phyloP scores from a whole-genome alignment of 2,888 invertebrate genomes.

The Metopia argyrocephala region DNA sequence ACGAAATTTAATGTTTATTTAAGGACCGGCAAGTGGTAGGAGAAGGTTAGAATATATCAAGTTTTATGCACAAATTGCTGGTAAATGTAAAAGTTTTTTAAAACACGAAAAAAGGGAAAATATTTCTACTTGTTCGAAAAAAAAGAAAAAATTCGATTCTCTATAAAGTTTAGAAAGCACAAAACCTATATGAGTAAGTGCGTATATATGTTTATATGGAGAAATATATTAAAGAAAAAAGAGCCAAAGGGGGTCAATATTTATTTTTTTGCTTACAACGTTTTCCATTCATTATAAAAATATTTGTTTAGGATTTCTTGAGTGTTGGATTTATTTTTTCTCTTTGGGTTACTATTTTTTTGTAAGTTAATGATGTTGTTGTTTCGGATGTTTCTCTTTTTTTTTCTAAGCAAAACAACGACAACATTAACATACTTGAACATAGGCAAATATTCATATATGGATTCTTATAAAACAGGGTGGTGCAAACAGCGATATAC shows the following conservation, averaged over 20 bases:
- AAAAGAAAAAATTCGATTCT: too few species aligned
- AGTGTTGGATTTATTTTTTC: not conserved
- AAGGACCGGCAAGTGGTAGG: not conserved
- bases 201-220: not conserved
- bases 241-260: not conserved
- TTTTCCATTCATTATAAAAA: constrained; percentile 35
- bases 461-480: not conserved
- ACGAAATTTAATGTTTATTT: not conserved
- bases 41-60: not conserved
- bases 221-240: not conserved
- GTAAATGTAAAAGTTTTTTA: constrained; percentile 57
- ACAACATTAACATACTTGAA: not conserved
- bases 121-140: too few species aligned
- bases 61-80: constrained; percentile 60
- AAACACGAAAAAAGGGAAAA: not conserved
- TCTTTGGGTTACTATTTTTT: not conserved
- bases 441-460: not conserved
- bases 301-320: constrained; percentile 13
- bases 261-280: constrained; percentile 18
- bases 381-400: not conserved
- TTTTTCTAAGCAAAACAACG: not conserved
- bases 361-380: not conserved
- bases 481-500: not conserved
- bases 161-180: not conserved
- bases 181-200: not conserved